Evolutionary conservation across 2,888 invertebrate species (phyloP).

Genomic region (Sympetrum striolatum): DNA sequence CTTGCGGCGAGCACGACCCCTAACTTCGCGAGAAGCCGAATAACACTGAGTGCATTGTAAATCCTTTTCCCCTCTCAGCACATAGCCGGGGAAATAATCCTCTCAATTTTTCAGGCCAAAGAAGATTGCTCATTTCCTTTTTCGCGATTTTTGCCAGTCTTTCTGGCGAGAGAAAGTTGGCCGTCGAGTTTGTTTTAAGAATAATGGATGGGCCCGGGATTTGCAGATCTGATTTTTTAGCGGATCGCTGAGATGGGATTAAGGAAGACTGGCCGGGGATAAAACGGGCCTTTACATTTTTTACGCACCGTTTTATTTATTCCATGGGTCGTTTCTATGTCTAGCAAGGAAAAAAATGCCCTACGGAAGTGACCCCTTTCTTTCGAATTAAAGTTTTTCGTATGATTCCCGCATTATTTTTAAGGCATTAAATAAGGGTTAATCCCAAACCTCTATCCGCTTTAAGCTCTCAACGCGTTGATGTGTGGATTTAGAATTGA

Average conservation of each 20-base stretch:
- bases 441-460: too few relatives aligned
- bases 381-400: too few relatives aligned
- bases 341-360: too few relatives aligned
- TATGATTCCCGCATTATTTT: too few relatives aligned
- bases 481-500: too few relatives aligned
- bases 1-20: too few relatives aligned
- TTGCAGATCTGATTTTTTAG: slow-evolving; percentile 2
- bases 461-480: too few relatives aligned
- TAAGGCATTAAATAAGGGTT: too few relatives aligned
- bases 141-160: background rate
- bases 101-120: background rate
- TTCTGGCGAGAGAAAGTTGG: slow-evolving; percentile 19
- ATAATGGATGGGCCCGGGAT: slow-evolving; percentile 10
- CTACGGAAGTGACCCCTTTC: too few relatives aligned
- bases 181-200: slow-evolving; percentile 28
- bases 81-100: background rate
- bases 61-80: background rate
- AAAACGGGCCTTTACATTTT: background rate
- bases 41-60: too few relatives aligned
- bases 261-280: background rate
- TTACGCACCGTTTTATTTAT: background rate
- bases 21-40: too few relatives aligned
- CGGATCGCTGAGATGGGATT: background rate
- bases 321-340: too few relatives aligned
- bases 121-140: background rate